phyloP scores from a whole-genome alignment of 1,140 invertebrate genomes.

The Pararge aegeria region DNA sequence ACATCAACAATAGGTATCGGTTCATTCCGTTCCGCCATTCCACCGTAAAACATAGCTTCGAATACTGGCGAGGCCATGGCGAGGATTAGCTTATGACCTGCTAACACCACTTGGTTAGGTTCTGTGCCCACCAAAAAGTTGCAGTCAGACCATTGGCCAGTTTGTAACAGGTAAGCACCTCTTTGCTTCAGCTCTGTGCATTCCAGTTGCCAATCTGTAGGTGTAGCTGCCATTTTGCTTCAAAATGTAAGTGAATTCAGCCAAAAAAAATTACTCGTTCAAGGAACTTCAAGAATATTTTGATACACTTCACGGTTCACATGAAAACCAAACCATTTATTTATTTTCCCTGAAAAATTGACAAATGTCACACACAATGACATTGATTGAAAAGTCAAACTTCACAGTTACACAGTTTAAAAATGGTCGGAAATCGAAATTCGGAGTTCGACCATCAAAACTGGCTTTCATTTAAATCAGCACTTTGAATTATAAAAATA shows the following conservation, averaged over 20 bases:
- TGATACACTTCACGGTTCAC: neutral
- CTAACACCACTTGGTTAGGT: conserved; percentile 85
- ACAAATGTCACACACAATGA: neutral
- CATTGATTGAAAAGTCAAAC: neutral
- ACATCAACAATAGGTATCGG: conserved; percentile 90
- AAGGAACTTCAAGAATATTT: neutral
- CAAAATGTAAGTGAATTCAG: neutral
- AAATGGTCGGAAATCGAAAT: too few species aligned
- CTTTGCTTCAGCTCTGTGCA: conserved; percentile 85
- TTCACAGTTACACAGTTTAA: too few species aligned
- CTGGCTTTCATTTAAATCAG: too few species aligned
- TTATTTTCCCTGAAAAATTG: neutral
- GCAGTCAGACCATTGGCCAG: conserved; percentile 90
- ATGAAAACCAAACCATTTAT: neutral
- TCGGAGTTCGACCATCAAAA: too few species aligned
- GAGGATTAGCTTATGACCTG: conserved; percentile 89
- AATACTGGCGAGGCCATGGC: conserved; percentile 92
- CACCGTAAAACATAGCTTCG: conserved; percentile 89
- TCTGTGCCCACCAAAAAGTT: conserved; percentile 90
- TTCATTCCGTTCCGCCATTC: conserved; percentile 85
- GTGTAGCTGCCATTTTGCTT: conserved; percentile 45
- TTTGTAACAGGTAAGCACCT: conserved; percentile 85
- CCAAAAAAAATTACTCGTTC: neutral
- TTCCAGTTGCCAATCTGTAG: conserved; percentile 86
- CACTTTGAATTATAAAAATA: too few species aligned